Percentiles rank a stretch among this genome's conserved stretches.
Evolutionary conservation across 2,888 invertebrate species (phyloP).

Genomic region (Baccha elongata): DNA sequence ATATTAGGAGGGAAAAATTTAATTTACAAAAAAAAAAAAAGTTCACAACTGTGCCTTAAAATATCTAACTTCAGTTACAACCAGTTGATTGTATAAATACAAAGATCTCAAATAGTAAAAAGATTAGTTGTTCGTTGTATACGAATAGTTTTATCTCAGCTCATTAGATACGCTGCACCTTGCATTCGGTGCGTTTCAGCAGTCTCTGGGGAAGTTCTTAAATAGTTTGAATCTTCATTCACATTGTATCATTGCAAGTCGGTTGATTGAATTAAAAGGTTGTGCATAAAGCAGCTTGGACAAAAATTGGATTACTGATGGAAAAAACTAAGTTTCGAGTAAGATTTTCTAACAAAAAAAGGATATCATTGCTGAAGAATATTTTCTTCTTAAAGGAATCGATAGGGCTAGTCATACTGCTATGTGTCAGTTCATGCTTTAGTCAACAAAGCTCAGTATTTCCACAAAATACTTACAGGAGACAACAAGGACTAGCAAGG

Average conservation of each 20-base stretch:
- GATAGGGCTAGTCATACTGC: slow-evolving; percentile 54
- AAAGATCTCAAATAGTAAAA: slow-evolving; percentile 70
- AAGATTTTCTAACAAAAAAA: slow-evolving; percentile 37
- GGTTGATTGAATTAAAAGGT: slow-evolving; percentile 49
- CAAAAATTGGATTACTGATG: slow-evolving; percentile 49
- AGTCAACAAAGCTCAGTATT: slow-evolving; percentile 77
- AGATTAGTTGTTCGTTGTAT: slow-evolving; percentile 73
- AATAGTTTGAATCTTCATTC: slow-evolving; percentile 47
- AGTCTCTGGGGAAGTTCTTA: slow-evolving; percentile 54
- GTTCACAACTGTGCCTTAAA: slow-evolving; percentile 69
- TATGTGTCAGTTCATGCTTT: slow-evolving; percentile 74
- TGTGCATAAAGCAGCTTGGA: neutral
- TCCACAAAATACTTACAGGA: slow-evolving; percentile 78
- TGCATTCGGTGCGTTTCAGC: slow-evolving; percentile 63
- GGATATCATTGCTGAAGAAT: slow-evolving; percentile 12
- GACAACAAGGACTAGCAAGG: slow-evolving; percentile 73
- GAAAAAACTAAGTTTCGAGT: slow-evolving; percentile 75
- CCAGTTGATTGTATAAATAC: slow-evolving; percentile 74
- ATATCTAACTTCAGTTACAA: slow-evolving; percentile 55
- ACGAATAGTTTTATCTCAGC: slow-evolving; percentile 58
- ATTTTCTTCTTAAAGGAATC: slow-evolving; percentile 47
- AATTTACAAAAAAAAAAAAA: slow-evolving; percentile 46
- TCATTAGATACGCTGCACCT: slow-evolving; percentile 69
- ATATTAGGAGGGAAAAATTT: slow-evolving; percentile 20
- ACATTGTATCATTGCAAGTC: slow-evolving; percentile 59